Conservation (phyloP, 1,140 invertebrate genomes). For the Phocides pigmalion region DNA sequence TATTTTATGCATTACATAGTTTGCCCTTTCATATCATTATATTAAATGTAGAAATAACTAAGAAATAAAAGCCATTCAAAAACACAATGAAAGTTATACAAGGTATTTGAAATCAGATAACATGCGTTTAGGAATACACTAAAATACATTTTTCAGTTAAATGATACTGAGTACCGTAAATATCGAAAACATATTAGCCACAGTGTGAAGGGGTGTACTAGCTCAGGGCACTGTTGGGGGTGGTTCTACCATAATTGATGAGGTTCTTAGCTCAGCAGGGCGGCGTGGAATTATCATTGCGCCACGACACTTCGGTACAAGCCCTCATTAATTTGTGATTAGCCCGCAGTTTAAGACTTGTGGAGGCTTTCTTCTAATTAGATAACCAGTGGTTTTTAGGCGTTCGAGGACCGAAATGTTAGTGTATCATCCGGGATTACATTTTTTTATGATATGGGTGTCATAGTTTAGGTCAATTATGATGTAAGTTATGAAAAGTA, state of each 20-base stretch:
- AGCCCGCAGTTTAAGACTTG: conserved; percentile 71
- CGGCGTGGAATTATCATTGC: conserved; percentile 76
- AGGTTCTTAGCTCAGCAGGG: conserved; percentile 80
- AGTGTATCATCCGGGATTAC: not conserved
- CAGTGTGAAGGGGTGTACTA: conserved; percentile 64
- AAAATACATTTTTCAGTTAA: not conserved
- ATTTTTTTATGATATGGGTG: not conserved
- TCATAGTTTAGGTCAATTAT: not conserved
- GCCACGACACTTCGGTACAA: conserved; percentile 74
- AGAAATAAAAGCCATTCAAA: too few relatives aligned
- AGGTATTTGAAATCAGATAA: too few relatives aligned
- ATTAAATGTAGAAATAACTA: too few relatives aligned
- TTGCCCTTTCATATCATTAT: too few relatives aligned
- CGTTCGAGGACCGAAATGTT: not conserved
- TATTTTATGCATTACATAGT: too few relatives aligned
- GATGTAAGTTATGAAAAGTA: too few relatives aligned
- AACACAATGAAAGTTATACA: too few relatives aligned
- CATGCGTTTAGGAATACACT: too few relatives aligned
- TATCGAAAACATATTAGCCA: conserved; percentile 29
- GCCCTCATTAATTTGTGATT: conserved; percentile 82
- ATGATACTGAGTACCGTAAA: not conserved
- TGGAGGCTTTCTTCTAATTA: conserved; percentile 72
- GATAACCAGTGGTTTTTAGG: conserved; percentile 63
- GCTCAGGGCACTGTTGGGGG: conserved; percentile 60
- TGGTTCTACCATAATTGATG: conserved; percentile 78